These are phyloP conservation scores for Seira musarum DNA, from an alignment of 2,888 invertebrate genomes.

Conservation along the genomic window DNA sequence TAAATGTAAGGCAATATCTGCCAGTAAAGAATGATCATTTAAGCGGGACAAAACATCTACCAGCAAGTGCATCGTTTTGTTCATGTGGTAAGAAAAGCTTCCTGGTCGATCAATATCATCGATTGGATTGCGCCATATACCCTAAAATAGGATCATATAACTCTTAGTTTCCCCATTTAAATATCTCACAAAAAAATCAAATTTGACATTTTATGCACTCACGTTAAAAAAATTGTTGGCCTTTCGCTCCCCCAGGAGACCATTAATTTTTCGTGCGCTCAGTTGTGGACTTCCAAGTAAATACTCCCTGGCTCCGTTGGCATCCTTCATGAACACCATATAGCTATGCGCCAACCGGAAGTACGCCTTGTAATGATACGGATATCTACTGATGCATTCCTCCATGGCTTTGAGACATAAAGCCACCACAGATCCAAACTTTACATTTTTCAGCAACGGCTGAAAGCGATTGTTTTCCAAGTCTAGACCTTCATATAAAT, in stretches of 20 bases:
- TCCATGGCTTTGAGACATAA: constrained; percentile 85
- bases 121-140: constrained; percentile 93
- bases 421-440: constrained; percentile 73
- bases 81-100: constrained; percentile 93
- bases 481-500: constrained; percentile 41
- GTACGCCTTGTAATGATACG: constrained; percentile 94
- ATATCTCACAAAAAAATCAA: constrained; percentile 11
- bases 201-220: constrained; percentile 71
- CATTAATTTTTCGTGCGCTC: constrained; percentile 78
- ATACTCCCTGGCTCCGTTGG: constrained; percentile 76
- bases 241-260: constrained; percentile 89
- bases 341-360: constrained; percentile 90
- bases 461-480: constrained; percentile 65
- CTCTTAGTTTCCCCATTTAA: constrained; percentile 21
- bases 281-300: constrained; percentile 60
- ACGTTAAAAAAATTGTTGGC: constrained; percentile 91
- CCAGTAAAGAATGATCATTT: constrained; percentile 84
- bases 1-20: constrained; percentile 85
- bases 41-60: constrained; percentile 86
- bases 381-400: constrained; percentile 87
- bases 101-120: constrained; percentile 94
- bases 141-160: constrained; percentile 73
- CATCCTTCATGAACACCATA: constrained; percentile 80
- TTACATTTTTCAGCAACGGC: constrained; percentile 66
- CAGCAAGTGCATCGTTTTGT: constrained; percentile 85